These are phyloP conservation scores for Chloropsis cyanopogon DNA, from an alignment of 2,113 vertebrate genomes.

Conservation along the genomic window DNA sequence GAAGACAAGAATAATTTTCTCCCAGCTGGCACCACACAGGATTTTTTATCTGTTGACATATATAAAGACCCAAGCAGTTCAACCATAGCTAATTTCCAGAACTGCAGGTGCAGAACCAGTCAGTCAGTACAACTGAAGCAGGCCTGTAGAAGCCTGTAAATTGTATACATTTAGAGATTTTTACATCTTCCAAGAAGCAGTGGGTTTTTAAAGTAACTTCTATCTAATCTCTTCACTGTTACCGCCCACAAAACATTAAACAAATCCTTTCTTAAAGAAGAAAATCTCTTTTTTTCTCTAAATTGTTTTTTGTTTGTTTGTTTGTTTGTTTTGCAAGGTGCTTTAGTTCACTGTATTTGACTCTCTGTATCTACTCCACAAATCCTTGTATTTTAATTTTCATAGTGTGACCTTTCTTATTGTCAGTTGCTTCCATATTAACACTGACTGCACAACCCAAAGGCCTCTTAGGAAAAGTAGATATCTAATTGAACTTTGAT, in stretches of 20 bases:
- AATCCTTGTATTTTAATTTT: slow-evolving; percentile 9
- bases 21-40: background rate
- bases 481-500: background rate
- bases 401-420: slow-evolving; percentile 18
- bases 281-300: background rate
- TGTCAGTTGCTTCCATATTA: background rate
- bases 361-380: background rate
- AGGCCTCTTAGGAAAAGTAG: background rate
- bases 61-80: background rate
- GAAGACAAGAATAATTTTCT: background rate
- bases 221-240: background rate
- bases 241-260: background rate
- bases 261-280: background rate
- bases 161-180: background rate
- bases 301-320: background rate
- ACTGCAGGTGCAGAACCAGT: background rate
- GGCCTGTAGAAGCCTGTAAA: background rate
- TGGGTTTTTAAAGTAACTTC: background rate
- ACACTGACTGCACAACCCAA: background rate
- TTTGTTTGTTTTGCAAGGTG: background rate
- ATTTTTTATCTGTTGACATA: background rate
- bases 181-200: background rate
- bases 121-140: background rate
- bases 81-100: background rate
- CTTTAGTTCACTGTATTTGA: slow-evolving; percentile 4